Evolutionary conservation across 2,797 vertebrate species (phyloP).

Genomic region (Lacerta agilis): DNA sequence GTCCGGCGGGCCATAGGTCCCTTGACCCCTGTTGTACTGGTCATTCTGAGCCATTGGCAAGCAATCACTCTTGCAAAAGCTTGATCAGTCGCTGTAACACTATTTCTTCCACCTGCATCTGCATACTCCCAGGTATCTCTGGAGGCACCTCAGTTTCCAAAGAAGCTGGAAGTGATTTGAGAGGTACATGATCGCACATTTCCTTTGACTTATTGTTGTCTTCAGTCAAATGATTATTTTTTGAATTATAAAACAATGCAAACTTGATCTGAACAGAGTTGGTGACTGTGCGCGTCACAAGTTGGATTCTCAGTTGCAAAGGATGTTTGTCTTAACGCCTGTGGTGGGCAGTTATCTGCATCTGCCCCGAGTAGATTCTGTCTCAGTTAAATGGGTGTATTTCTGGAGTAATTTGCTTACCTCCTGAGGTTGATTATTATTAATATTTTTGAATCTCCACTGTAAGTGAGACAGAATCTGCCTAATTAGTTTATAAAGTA

Average conservation of each 20-base stretch:
- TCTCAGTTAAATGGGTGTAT: slow-evolving; percentile 62
- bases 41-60: not conserved
- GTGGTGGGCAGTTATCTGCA: not conserved
- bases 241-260: not conserved
- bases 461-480: slow-evolving; percentile 59
- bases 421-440: slow-evolving; percentile 51
- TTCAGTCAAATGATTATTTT: not conserved
- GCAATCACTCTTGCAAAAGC: not conserved
- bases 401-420: slow-evolving; percentile 46
- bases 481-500: slow-evolving; percentile 69
- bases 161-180: not conserved
- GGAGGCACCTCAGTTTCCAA: not conserved
- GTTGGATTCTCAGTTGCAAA: not conserved
- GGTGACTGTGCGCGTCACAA: not conserved
- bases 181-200: not conserved
- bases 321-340: not conserved
- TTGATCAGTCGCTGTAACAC: not conserved
- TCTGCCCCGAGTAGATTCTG: not conserved
- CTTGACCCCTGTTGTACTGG: too few relatives aligned
- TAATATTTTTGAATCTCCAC: slow-evolving; percentile 29
- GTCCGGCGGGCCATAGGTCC: too few relatives aligned
- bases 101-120: not conserved
- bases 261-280: not conserved
- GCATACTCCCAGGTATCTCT: not conserved
- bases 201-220: not conserved